Conservation (phyloP, 2,113 vertebrate genomes). For the Scomber colias region DNA sequence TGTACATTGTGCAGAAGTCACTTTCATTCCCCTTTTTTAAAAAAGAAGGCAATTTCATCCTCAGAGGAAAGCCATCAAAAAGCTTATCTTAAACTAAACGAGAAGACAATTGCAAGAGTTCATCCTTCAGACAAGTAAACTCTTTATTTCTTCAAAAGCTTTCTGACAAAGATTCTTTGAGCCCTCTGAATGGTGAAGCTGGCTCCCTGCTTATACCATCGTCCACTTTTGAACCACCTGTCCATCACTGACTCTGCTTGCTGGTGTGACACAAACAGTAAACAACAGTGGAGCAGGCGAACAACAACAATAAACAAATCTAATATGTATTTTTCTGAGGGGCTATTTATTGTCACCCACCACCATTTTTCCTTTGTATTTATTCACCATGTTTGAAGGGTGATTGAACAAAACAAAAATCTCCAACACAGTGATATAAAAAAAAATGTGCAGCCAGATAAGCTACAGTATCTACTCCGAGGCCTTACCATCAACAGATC, state of each 20-base stretch:
- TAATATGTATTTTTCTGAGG: not conserved
- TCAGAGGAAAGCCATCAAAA: slow-evolving; percentile 33
- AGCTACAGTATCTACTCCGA: not conserved
- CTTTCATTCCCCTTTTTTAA: slow-evolving; percentile 48
- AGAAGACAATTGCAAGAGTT: slow-evolving; percentile 47
- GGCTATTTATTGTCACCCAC: slow-evolving; percentile 5
- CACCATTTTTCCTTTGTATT: not conserved
- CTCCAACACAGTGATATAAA: not conserved
- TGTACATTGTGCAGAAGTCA: not conserved
- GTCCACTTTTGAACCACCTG: slow-evolving; percentile 70
- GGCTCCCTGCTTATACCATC: slow-evolving; percentile 50
- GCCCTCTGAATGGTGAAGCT: slow-evolving; percentile 48
- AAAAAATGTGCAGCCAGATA: not conserved
- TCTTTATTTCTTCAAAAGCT: slow-evolving; percentile 59
- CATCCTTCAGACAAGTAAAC: slow-evolving; percentile 41
- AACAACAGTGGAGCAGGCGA: slow-evolving; percentile 12
- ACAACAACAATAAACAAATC: slow-evolving; percentile 13
- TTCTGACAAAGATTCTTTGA: slow-evolving; percentile 34
- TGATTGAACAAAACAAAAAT: not conserved
- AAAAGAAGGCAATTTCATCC: slow-evolving; percentile 48
- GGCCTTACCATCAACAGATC: slow-evolving; percentile 95
- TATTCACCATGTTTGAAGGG: not conserved
- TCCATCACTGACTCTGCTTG: slow-evolving; percentile 50
- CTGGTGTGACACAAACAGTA: slow-evolving; percentile 63
- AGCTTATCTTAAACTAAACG: slow-evolving; percentile 28